These are phyloP conservation scores for Hemithea aestivaria DNA, from an alignment of 2,888 invertebrate species.

Conservation along the genomic window DNA sequence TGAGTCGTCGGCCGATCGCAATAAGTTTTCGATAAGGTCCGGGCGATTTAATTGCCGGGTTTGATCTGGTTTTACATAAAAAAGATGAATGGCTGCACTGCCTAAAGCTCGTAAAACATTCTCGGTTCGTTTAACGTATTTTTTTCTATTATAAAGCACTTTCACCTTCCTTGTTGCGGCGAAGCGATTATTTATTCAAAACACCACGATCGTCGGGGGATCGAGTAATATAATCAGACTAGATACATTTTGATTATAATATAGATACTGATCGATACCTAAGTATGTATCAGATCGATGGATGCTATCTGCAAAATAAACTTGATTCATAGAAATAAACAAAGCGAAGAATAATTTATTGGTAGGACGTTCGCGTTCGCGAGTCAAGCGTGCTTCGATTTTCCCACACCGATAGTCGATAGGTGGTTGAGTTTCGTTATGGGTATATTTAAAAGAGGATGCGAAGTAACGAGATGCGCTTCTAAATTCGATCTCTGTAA, in stretches of 20 bases:
- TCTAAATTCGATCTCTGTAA: slow-evolving; percentile 74
- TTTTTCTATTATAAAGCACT: slow-evolving; percentile 70
- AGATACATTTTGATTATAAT: slow-evolving; percentile 60
- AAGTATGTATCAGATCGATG: slow-evolving; percentile 22
- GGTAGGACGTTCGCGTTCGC: slow-evolving; percentile 36
- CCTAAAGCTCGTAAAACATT: slow-evolving; percentile 69
- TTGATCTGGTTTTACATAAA: slow-evolving; percentile 78
- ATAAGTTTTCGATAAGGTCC: slow-evolving; percentile 78
- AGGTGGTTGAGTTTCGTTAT: slow-evolving; percentile 15
- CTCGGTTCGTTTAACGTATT: slow-evolving; percentile 59
- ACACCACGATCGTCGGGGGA: slow-evolving; percentile 45
- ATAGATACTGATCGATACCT: slow-evolving; percentile 41
- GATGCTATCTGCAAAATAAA: slow-evolving; percentile 34
- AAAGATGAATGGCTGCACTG: slow-evolving; percentile 73
- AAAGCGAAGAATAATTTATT: slow-evolving; percentile 31
- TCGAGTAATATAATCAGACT: slow-evolving; percentile 51
- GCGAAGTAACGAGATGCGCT: slow-evolving; percentile 60
- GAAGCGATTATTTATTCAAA: slow-evolving; percentile 60
- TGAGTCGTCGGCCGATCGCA: slow-evolving; percentile 76
- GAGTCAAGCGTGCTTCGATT: slow-evolving; percentile 29
- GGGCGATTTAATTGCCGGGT: slow-evolving; percentile 78
- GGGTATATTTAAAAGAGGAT: slow-evolving; percentile 43
- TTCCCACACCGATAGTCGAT: slow-evolving; percentile 41
- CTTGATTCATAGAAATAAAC: slow-evolving; percentile 29
- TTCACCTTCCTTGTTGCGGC: slow-evolving; percentile 63